Evolutionary conservation across 2,797 vertebrate species (phyloP), one percentile per base, ranked within the genome.

Genomic region (Molossus alvarezi): DNA sequence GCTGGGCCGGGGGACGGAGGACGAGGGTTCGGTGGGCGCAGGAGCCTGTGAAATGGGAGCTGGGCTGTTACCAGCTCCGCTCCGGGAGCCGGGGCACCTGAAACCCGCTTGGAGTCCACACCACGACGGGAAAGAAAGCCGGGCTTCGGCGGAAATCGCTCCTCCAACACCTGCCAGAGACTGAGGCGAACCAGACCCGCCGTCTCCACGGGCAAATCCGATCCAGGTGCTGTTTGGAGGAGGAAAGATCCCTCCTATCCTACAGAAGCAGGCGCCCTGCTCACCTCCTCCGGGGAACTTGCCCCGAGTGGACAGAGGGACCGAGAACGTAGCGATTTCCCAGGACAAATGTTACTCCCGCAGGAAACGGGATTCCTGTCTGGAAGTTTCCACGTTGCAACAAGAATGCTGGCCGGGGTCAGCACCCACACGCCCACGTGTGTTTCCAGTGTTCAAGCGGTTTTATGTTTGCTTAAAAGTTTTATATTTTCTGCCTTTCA

Each of bases 341-440:
- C 60, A 79, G 71, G 94, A 76, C 15, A 95, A 82, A 62, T 64
- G 77, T 79, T 67, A 3, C 65, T 91, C 67, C 64, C 82, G 17
- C 8, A 55, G 72, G 91, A 88, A 71, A 76, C 11, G 10, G 53
- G 45, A 60, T 69, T 41, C 11, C 29, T 55, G 14, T 6, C 65
- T n/a, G 53, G 75, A 93, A 29, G 10, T 23, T 65, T 69, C 85
- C 45, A 65, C 9, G 3, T 53, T 45, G 72, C n/a, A 33, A 5
- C 3, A 60, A 58, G 21, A 81, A 91, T 20, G 21, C 2, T 86
- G 6, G 6, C 80, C 51, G 21, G 84, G 33, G 72, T 48, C 17
- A 77, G 58, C 53, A 65, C 18, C 58, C 57, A 94, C 77, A 85
- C 23, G 62, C 5, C 41, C 45, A 41, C 15, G 27, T 91, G 6